These are phyloP conservation scores for Rotaria magnacalcarata DNA, from an alignment of 2,888 invertebrate species.

Conservation along the genomic window DNA sequence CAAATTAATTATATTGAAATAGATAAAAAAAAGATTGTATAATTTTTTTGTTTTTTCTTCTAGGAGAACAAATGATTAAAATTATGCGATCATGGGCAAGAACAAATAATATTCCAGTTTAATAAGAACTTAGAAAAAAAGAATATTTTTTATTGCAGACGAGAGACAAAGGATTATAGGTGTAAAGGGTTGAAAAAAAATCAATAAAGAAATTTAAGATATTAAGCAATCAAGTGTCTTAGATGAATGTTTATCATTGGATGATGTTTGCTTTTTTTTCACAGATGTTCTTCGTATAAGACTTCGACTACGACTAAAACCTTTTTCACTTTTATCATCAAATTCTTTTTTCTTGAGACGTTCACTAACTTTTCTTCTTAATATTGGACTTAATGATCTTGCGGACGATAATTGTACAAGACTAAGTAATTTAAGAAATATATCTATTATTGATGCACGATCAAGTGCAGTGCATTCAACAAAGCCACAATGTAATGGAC, in stretches of 20 bases:
- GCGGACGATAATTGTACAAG: constrained; percentile 67
- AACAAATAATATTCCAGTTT: constrained; percentile 27
- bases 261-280: constrained; percentile 62
- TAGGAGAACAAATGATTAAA: constrained; percentile 30
- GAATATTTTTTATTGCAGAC: background rate
- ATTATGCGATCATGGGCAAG: constrained; percentile 25
- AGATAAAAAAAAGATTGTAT: background rate
- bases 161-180: background rate
- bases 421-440: constrained; percentile 74
- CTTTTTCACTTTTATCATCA: constrained; percentile 48
- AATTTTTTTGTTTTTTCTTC: background rate
- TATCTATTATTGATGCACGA: constrained; percentile 72
- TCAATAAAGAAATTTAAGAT: background rate
- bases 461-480: constrained; percentile 60
- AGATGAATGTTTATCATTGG: background rate
- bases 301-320: constrained; percentile 65
- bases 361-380: constrained; percentile 70
- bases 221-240: constrained; percentile 8
- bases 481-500: constrained; percentile 61
- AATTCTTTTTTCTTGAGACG: constrained; percentile 51
- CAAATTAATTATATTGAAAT: background rate
- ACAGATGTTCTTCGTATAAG: constrained; percentile 73
- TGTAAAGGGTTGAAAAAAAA: background rate
- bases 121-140: background rate
- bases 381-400: constrained; percentile 52